Percentiles rank a stretch among this genome's conserved stretches.
Conservation (phyloP, 2,888 invertebrate species). For the Sesia bembeciformis region DNA sequence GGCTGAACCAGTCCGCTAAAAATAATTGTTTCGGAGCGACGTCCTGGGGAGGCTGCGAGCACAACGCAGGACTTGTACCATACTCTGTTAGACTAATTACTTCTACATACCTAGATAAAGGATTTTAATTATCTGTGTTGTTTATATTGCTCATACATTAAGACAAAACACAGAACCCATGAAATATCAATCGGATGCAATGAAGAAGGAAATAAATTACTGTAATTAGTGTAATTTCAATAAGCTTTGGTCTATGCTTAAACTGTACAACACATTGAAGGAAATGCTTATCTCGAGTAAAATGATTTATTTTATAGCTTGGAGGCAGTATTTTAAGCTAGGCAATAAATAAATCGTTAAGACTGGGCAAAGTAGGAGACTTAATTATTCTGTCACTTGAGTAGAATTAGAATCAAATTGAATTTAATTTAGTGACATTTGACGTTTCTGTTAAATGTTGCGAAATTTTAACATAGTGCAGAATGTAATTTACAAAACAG, state of each 20-base stretch:
- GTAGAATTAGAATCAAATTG: constrained; percentile 36
- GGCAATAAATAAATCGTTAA: constrained; percentile 44
- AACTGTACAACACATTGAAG: constrained; percentile 28
- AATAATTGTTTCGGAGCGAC: constrained; percentile 26
- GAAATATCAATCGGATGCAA: constrained; percentile 7
- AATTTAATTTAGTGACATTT: constrained; percentile 40
- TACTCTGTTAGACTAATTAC: too few relatives aligned
- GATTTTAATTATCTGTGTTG: too few relatives aligned
- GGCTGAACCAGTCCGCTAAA: constrained; percentile 31
- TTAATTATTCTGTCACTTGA: constrained; percentile 50
- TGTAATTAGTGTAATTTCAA: constrained; percentile 7
- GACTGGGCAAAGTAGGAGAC: constrained; percentile 33
- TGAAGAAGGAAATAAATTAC: constrained; percentile 9
- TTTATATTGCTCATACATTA: too few relatives aligned
- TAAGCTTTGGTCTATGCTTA: constrained; percentile 1
- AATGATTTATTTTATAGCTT: constrained; percentile 48
- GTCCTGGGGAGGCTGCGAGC: constrained; percentile 6
- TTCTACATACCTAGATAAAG: too few relatives aligned
- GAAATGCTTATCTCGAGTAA: constrained; percentile 32
- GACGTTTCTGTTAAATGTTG: constrained; percentile 10
- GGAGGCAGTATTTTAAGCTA: constrained; percentile 33
- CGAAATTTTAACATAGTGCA: too few relatives aligned
- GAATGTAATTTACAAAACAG: too few relatives aligned
- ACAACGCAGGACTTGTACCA: too few relatives aligned
- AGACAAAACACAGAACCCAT: too few relatives aligned